phyloP scores from a whole-genome alignment of 1,140 invertebrate genomes.

The Brachionus rubens region DNA sequence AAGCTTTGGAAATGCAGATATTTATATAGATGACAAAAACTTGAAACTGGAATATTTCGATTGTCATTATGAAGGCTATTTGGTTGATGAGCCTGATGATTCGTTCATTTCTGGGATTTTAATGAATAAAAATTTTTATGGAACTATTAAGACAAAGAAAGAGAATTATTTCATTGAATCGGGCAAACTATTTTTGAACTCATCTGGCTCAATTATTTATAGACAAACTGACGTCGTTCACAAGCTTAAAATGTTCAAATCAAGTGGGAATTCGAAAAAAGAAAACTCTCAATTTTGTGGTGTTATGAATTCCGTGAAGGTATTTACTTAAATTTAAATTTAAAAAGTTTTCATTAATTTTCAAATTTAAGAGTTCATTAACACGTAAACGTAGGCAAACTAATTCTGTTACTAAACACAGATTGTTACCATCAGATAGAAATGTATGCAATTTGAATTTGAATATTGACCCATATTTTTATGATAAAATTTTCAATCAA shows the following conservation, averaged over 20 bases:
- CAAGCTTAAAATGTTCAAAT: background rate
- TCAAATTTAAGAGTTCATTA: too few relatives aligned
- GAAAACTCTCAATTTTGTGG: too few relatives aligned
- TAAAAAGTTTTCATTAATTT: too few relatives aligned
- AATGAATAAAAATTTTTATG: background rate
- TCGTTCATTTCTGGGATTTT: background rate
- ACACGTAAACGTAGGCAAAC: too few relatives aligned
- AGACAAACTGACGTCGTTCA: background rate
- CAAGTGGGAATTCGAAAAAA: too few relatives aligned
- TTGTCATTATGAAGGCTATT: background rate
- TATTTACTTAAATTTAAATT: too few relatives aligned
- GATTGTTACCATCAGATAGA: background rate
- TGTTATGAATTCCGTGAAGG: too few relatives aligned
- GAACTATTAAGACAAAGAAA: background rate
- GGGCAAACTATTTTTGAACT: background rate
- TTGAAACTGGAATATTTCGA: too few relatives aligned
- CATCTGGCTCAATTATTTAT: background rate
- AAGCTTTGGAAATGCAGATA: too few relatives aligned
- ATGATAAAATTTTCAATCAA: background rate
- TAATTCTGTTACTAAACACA: too few relatives aligned
- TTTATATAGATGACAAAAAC: too few relatives aligned
- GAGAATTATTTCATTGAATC: background rate
- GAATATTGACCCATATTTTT: conserved; percentile 24
- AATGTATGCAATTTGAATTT: background rate
- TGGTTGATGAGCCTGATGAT: background rate